Percentiles rank a stretch among this genome's conserved stretches.
These are phyloP conservation scores for Campylomormyrus tamandua DNA, from an alignment of 2,113 vertebrate genomes.

Conservation along the genomic window DNA sequence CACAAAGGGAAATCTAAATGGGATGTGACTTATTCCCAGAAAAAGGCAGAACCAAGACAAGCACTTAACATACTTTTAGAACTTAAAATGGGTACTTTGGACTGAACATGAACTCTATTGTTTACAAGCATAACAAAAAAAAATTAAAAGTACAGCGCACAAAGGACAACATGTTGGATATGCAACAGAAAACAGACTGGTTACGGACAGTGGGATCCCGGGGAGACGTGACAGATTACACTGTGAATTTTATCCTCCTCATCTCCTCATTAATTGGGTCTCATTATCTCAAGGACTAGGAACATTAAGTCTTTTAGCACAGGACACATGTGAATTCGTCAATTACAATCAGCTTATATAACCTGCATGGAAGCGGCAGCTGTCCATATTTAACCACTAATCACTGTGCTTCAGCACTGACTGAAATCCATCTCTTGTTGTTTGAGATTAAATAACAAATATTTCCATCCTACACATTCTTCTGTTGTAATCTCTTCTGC, in stretches of 20 bases:
- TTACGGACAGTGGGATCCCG: neutral
- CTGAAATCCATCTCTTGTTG: neutral
- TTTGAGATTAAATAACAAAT: neutral
- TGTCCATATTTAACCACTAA: neutral
- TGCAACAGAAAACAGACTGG: neutral
- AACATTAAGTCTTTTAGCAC: neutral
- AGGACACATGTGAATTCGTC: neutral
- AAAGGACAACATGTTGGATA: neutral
- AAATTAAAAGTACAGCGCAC: neutral
- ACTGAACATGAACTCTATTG: neutral
- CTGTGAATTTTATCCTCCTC: neutral
- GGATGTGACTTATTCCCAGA: neutral
- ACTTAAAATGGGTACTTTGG: neutral
- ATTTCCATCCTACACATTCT: neutral
- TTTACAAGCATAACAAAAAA: neutral
- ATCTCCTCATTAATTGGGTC: neutral
- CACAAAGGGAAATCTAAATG: neutral
- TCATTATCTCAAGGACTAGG: neutral
- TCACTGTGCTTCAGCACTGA: neutral
- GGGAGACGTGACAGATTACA: neutral
- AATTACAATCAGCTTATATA: neutral
- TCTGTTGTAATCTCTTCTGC: neutral
- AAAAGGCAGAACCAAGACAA: neutral
- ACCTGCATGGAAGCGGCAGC: neutral
- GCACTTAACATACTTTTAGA: neutral